A percentile compares a stretch with the other conserved stretches of the same genome.
phyloP scores from a whole-genome alignment of 1,140 invertebrate genomes.

The Linepithema humile region DNA sequence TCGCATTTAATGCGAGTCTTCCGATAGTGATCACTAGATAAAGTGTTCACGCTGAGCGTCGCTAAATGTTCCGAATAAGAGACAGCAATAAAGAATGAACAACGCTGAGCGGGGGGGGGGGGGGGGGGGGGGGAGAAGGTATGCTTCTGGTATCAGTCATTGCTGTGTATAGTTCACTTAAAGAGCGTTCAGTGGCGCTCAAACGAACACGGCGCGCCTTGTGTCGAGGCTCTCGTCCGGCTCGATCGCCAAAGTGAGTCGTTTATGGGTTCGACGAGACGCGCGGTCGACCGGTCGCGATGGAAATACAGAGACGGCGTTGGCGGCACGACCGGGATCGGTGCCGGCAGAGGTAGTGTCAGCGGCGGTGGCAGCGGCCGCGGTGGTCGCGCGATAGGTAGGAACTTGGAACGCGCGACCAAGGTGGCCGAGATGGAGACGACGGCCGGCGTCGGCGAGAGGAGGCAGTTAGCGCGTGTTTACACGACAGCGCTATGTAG shows the following conservation, averaged over 20 bases:
- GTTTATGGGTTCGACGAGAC: constrained; percentile 29
- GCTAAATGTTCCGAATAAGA: neutral
- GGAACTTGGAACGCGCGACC: constrained; percentile 52
- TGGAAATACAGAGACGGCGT: neutral
- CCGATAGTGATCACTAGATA: neutral
- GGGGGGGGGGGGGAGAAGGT: too few species aligned
- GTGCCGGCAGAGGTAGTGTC: neutral
- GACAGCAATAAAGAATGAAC: neutral
- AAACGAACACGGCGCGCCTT: neutral
- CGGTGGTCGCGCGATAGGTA: constrained; percentile 39
- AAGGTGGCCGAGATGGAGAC: constrained; percentile 56
- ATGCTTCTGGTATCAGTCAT: neutral
- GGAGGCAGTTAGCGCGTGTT: constrained; percentile 84
- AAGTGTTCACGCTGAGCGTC: neutral
- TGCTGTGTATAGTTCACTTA: neutral
- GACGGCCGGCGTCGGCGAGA: constrained; percentile 71
- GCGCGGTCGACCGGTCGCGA: constrained; percentile 14
- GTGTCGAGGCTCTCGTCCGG: neutral
- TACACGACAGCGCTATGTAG: constrained; percentile 83
- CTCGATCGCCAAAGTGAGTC: constrained; percentile 22
- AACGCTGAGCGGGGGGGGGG: too few species aligned
- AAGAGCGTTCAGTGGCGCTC: constrained; percentile 4
- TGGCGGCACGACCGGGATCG: constrained; percentile 17
- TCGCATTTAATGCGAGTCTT: neutral
- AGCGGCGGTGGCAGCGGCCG: constrained; percentile 42